Base-by-base conservation (phyloP, 2,113 vertebrate genomes). In the Pardalotus punctatus region DNA sequence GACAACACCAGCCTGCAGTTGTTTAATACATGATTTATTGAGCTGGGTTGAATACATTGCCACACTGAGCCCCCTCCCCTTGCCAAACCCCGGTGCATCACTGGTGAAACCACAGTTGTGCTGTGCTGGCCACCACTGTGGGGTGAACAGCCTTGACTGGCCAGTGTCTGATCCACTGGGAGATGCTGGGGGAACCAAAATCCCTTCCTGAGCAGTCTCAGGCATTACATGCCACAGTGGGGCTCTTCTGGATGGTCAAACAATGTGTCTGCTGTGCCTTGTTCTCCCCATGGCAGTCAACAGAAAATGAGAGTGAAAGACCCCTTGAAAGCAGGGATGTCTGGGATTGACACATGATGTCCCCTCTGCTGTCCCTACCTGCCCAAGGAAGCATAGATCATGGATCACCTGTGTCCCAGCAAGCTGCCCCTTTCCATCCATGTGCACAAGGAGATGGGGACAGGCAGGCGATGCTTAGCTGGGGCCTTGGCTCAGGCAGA, bases 151-250 rank as follows among this genome's bases (percentile, higher is more conserved):
- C 62, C 61, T 54, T 24, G 29, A 38, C 33, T 78, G 62, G 29
- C 17, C 45, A 7, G 15, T 6, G 38, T 24, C 51, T 53, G 35
- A 50, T 10, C 50, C 58, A 20, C 5, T 0, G 0, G 61, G 79
- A 70, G 29, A 38, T 22, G 14, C 13, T 9, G 19, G 36, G 18
- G 15, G 43, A 54, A 50, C 29, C 0, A 0, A 50, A 48, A 62
- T 42, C 62, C 45, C 28, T 42, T 57, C 48, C 53, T 36, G 58
- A 79, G 33, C 57, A 72, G n/a, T 23, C 18, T 31, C 21, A 36
- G 35, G 24, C 14, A 9, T 16, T 11, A 18, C 3, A 5, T 3
- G 9, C 21, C 60, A n/a, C 77, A 0, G 0, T 23, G 57, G 47
- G 65, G 17, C 43, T 81, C 51, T 36, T 84, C 51, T 78, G 61